Conservation (phyloP, 2,888 invertebrate species). For the Drosophila neotestacea region DNA sequence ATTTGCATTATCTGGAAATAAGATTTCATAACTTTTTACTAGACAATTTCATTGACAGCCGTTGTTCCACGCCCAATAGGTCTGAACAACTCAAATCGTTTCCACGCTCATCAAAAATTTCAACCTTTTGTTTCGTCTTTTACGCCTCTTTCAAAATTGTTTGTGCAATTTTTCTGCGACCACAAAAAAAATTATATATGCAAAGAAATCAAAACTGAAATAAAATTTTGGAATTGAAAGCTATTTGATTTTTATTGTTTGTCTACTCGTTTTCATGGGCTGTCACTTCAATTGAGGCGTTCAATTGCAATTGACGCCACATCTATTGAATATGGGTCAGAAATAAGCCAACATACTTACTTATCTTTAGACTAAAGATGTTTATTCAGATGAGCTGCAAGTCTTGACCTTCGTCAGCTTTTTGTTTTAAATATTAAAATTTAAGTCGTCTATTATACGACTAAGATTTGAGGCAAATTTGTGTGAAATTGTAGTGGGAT, state of each 20-base stretch:
- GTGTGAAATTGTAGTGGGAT: conserved; percentile 14
- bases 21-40: conserved; percentile 53
- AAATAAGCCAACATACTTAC: conserved; percentile 38
- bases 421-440: conserved; percentile 27
- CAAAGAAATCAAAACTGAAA: conserved; percentile 24
- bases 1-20: conserved; percentile 58
- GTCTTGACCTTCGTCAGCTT: conserved; percentile 53
- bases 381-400: conserved; percentile 50
- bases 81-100: conserved; percentile 38
- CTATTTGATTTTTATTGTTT: conserved; percentile 62
- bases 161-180: conserved; percentile 57
- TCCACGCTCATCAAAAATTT: conserved; percentile 59
- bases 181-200: conserved; percentile 6
- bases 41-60: conserved; percentile 61
- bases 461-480: conserved; percentile 12
- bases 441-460: conserved; percentile 32
- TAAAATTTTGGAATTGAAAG: conserved; percentile 46
- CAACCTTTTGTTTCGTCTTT: conserved; percentile 41
- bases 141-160: conserved; percentile 46
- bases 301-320: conserved; percentile 70
- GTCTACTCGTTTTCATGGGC: conserved; percentile 70
- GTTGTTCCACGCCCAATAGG: conserved; percentile 57
- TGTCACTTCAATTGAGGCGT: conserved; percentile 70
- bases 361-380: conserved; percentile 24
- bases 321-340: conserved; percentile 61